Conservation (phyloP, 2,113 vertebrate species). For the Rhagologus leucostigma region DNA sequence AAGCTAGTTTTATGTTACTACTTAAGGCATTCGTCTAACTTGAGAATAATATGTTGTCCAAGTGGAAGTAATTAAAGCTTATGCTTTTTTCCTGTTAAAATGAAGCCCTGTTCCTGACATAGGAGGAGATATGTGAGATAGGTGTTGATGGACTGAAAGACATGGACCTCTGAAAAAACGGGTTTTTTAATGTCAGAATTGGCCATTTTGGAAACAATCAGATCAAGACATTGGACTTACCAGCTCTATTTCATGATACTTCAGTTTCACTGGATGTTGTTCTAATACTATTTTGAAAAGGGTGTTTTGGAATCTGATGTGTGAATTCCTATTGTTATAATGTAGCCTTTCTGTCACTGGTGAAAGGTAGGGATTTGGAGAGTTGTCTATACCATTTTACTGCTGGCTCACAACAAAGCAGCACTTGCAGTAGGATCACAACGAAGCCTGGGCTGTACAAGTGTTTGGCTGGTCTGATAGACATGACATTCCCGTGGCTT, state of each 20-base stretch:
- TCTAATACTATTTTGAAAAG: not conserved
- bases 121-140: not conserved
- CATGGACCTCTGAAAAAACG: not conserved
- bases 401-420: not conserved
- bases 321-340: not conserved
- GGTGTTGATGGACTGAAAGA: not conserved
- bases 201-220: not conserved
- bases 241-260: not conserved
- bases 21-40: not conserved
- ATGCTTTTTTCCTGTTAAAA: not conserved
- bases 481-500: not conserved
- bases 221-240: not conserved
- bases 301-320: not conserved
- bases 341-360: not conserved
- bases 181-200: not conserved
- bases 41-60: not conserved
- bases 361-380: not conserved
- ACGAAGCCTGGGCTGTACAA: not conserved
- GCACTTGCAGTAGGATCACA: not conserved
- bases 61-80: not conserved
- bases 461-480: not conserved
- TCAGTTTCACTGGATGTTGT: not conserved
- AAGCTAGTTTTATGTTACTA: not conserved
- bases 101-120: not conserved
- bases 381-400: not conserved